Evolutionary conservation across 2,797 vertebrate genomes (phyloP), one percentile per base, ranked within the genome.

Genomic region (Eulemur coronatus): DNA sequence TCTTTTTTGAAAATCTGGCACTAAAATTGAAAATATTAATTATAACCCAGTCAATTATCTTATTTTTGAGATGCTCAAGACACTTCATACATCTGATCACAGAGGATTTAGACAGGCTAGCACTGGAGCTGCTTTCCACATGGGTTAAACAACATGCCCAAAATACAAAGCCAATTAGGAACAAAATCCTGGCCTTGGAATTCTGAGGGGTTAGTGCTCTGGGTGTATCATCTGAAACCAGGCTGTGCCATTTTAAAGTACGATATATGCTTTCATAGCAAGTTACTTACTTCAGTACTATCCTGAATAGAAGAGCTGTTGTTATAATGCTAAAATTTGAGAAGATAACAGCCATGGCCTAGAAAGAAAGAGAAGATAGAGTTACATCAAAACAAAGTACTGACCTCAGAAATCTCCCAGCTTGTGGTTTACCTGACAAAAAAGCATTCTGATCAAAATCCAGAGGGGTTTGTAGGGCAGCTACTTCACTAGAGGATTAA

Each of bases 321-420:
- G 99, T 99, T 98, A 99, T 99, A 98, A 99, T 99, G 96, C 99
- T 99, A 98, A 99, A 99, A 99, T 99, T 99, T 97, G 99, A 99
- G 98, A 99, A 99, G 96, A 99, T 98, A 85, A 99, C 99, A 73
- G 99, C 99, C 99, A 99, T 99, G 95, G 99, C 99, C 99, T 99
- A 98, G 94, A 98, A 98, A 97, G 75, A 98, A 98, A 98, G 91
- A 85, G 80, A 95, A 76, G 97, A 95, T 61, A 98, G 82, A 96
- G 52, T 98, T 98, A 98, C 52, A 73, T 73, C 46, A 52, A 97
- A 93, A 97, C 76, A 96, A 30, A 92, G 70, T 0, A 4, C 14
- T 52, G 92, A 91, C 91, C 95, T 94, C 55, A 96, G 90, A 98
- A 96, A 92, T 63, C 80, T 94, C 92, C 52, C 26, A 33, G 63